Conservation (phyloP, 64 coral and sea anemone species). For the Porites australiensis region DNA sequence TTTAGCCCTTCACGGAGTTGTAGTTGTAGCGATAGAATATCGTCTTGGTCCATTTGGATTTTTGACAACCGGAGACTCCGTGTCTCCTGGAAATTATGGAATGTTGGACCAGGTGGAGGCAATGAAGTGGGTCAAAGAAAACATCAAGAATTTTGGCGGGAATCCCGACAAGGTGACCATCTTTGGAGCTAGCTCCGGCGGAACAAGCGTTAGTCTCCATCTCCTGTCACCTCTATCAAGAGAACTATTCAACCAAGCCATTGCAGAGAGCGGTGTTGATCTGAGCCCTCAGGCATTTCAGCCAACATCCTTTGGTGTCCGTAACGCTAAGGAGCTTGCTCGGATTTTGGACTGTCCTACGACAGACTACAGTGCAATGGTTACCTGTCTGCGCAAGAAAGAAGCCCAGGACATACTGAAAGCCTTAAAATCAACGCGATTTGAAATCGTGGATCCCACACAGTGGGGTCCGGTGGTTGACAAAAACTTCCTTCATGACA, state of each 20-base stretch:
- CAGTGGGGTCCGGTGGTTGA: constrained; percentile 64
- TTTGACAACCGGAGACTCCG: constrained; percentile 23
- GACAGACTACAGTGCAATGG: too few species aligned
- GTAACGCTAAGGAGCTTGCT: constrained; percentile 3
- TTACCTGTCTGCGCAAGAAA: too few species aligned
- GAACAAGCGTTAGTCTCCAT: constrained; percentile 29
- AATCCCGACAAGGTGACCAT: constrained; percentile 39
- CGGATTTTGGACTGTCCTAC: constrained; percentile 8
- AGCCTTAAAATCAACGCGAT: too few species aligned
- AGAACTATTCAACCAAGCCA: constrained; percentile 19
- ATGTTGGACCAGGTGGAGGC: constrained; percentile 58
- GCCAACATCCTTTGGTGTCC: neutral
- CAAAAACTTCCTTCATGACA: constrained; percentile 53
- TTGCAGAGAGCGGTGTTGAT: constrained; percentile 43
- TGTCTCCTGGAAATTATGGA: constrained; percentile 38
- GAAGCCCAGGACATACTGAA: too few species aligned
- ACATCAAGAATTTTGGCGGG: constrained; percentile 44
- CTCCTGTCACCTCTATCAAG: constrained; percentile 26
- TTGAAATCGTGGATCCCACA: neutral
- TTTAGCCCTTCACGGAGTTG: constrained; percentile 39
- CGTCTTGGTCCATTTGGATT: constrained; percentile 51
- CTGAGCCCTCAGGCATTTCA: neutral
- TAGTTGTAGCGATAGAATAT: constrained; percentile 52
- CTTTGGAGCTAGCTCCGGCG: constrained; percentile 32
- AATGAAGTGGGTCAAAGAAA: constrained; percentile 47